A percentile compares a stretch with the other conserved stretches of the same genome.
Evolutionary conservation across 2,888 invertebrate species (phyloP).

Genomic region (Ectemnius lituratus): DNA sequence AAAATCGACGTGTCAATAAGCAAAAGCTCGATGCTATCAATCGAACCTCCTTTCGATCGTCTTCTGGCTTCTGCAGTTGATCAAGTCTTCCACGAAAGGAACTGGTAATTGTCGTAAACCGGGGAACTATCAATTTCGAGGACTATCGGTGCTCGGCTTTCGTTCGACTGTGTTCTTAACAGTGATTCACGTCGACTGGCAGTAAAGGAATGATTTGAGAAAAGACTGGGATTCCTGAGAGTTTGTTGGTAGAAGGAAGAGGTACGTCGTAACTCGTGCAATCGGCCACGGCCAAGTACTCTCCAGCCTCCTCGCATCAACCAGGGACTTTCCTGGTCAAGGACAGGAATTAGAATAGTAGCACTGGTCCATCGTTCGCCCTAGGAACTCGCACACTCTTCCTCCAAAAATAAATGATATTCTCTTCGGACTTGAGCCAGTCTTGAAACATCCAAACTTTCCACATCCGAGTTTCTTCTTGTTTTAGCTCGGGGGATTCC

Average conservation of each 20-base stretch:
- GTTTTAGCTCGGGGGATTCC: neutral
- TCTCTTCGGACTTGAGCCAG: neutral
- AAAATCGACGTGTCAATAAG: no score
- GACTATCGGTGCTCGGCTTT: no score
- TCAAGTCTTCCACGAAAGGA: no score
- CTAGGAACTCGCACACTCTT: neutral
- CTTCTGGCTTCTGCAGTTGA: no score
- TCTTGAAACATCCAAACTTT: neutral
- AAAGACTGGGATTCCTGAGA: no score
- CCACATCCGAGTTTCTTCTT: neutral
- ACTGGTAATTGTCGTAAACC: no score
- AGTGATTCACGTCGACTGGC: no score
- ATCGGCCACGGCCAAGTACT: conserved; percentile 53
- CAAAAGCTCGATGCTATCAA: no score
- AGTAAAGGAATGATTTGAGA: no score
- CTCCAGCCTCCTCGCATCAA: conserved; percentile 36
- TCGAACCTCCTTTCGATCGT: no score
- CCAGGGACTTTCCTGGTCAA: conserved; percentile 35
- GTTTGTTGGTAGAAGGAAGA: conserved; percentile 47
- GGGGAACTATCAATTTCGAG: no score
- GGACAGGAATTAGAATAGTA: conserved; percentile 56
- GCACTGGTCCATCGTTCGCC: conserved; percentile 2
- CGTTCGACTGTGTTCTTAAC: no score
- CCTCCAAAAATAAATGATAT: conserved; percentile 2
- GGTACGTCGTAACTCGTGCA: conserved; percentile 38